phyloP scores from a whole-genome alignment of 1,140 invertebrate genomes.

The Drosophila ananassae region DNA sequence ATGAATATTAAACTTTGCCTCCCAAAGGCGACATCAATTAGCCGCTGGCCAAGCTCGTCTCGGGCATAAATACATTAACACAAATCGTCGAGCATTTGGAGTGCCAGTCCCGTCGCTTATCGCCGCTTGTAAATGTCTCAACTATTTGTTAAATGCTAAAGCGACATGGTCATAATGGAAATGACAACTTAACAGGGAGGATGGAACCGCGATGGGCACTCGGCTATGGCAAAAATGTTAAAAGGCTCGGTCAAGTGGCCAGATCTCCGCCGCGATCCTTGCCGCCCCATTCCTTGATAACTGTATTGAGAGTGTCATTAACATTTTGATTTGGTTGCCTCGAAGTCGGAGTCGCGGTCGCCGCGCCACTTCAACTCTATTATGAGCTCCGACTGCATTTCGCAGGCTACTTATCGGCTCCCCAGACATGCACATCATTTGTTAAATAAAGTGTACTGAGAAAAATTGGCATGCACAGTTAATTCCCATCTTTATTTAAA shows the following conservation, averaged over 20 bases:
- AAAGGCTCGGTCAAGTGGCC: slow-evolving; percentile 69
- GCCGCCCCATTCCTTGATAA: slow-evolving; percentile 52
- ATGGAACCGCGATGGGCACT: slow-evolving; percentile 15
- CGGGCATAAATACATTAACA: slow-evolving; percentile 73
- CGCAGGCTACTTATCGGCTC: slow-evolving; percentile 58
- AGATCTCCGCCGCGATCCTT: slow-evolving; percentile 11
- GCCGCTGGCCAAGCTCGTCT: slow-evolving; percentile 39
- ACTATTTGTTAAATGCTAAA: slow-evolving; percentile 84
- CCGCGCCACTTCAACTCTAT: slow-evolving; percentile 53
- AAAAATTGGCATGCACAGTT: not conserved
- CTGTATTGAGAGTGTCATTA: slow-evolving; percentile 84
- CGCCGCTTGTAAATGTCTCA: slow-evolving; percentile 82
- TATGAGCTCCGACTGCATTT: slow-evolving; percentile 49
- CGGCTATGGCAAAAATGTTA: slow-evolving; percentile 67
- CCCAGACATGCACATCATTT: slow-evolving; percentile 76
- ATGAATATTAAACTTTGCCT: slow-evolving; percentile 72
- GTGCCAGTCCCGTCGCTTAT: slow-evolving; percentile 49
- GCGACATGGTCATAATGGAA: slow-evolving; percentile 83
- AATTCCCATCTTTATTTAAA: not conserved
- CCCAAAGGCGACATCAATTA: slow-evolving; percentile 72
- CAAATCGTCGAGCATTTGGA: slow-evolving; percentile 66
- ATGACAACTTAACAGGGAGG: slow-evolving; percentile 78
- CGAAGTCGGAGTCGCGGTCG: slow-evolving; percentile 4
- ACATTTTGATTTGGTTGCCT: slow-evolving; percentile 80
- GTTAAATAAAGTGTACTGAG: slow-evolving; percentile 66